A percentile compares a stretch with the other conserved stretches of the same genome.
Evolutionary conservation across 2,113 vertebrate species (phyloP).

Genomic region (Oenanthe melanoleuca): DNA sequence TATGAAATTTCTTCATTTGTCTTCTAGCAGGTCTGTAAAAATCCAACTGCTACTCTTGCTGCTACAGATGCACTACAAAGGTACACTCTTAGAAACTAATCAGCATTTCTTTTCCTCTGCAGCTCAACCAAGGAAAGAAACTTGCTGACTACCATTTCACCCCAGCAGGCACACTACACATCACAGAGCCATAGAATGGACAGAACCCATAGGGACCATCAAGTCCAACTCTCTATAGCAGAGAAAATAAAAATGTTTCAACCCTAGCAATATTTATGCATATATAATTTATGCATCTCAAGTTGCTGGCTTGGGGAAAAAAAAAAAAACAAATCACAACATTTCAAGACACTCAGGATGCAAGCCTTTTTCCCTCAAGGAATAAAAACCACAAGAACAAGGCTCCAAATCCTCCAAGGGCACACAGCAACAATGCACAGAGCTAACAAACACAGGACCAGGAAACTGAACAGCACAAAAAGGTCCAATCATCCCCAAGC

Average conservation of each 20-base stretch:
- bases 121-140: neutral
- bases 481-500: neutral
- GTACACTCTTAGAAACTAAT: neutral
- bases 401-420: neutral
- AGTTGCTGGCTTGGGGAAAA: neutral
- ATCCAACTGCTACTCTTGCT: neutral
- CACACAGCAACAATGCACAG: accelerated
- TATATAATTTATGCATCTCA: neutral
- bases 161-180: neutral
- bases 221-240: neutral
- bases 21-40: neutral
- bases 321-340: neutral
- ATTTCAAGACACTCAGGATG: neutral
- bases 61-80: neutral
- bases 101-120: neutral
- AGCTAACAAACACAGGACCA: neutral
- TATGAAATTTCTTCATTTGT: neutral
- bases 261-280: neutral
- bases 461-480: neutral
- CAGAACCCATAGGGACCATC: neutral
- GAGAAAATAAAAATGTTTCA: neutral
- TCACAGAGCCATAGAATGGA: neutral
- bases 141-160: neutral
- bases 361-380: neutral
- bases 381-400: neutral